Conservation (phyloP, 1,140 invertebrate species). For the Subanguina moxae region DNA sequence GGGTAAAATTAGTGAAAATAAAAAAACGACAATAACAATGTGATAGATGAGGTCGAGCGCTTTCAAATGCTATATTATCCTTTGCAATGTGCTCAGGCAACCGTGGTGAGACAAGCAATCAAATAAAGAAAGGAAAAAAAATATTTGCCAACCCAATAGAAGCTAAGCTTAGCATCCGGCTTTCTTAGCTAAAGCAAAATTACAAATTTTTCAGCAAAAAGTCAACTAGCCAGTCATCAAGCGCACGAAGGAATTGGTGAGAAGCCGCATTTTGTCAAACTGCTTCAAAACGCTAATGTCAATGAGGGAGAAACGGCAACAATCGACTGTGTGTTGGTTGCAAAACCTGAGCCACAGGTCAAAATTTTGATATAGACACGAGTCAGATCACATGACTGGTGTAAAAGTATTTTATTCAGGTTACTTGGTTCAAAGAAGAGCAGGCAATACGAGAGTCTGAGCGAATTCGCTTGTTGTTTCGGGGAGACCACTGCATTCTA, state of each 20-base stretch:
- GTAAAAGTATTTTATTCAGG: conserved; percentile 17
- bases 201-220: conserved; percentile 9
- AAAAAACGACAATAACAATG: too few species aligned
- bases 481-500: conserved; percentile 51
- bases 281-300: conserved; percentile 48
- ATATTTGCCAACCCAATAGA: too few species aligned
- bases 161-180: background rate
- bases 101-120: too few species aligned
- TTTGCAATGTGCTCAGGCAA: too few species aligned
- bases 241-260: background rate
- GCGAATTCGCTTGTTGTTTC: conserved; percentile 42
- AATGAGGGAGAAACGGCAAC: conserved; percentile 60
- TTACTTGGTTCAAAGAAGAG: conserved; percentile 55
- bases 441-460: conserved; percentile 47
- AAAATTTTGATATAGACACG: conserved; percentile 7
- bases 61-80: too few species aligned
- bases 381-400: background rate
- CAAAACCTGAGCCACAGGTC: conserved; percentile 61
- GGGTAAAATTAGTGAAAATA: too few species aligned
- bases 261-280: conserved; percentile 52
- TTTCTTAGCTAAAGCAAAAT: too few species aligned
- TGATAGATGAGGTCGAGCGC: too few species aligned
- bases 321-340: conserved; percentile 63
- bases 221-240: conserved; percentile 54
- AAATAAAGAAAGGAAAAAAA: too few species aligned